A percentile compares a stretch with the other conserved stretches of the same genome.
Conservation (phyloP, 2,797 vertebrate species). For the Enteromius thamalakanensis region DNA sequence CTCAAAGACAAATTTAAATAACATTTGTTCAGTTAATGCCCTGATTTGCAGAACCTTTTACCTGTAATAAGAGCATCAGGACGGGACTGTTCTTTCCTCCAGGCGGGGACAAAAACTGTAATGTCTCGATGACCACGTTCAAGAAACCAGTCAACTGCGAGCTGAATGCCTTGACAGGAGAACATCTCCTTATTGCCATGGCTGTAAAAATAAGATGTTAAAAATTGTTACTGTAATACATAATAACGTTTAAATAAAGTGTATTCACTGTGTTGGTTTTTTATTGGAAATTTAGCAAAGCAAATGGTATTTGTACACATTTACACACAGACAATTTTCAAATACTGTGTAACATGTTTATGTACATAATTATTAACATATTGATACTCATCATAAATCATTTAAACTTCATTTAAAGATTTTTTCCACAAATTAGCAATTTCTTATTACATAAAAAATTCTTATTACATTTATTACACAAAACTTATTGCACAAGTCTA, state of each 20-base stretch:
- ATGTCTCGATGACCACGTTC: constrained; percentile 87
- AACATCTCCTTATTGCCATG: constrained; percentile 93
- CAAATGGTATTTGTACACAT: not conserved
- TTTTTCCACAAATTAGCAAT: not conserved
- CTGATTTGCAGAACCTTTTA: constrained; percentile 55
- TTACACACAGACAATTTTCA: not conserved
- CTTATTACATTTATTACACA: not conserved
- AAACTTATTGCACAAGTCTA: not conserved
- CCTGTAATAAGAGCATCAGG: constrained; percentile 87
- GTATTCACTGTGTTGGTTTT: not conserved
- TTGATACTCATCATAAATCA: not conserved
- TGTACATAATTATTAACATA: not conserved
- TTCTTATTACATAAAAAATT: not conserved
- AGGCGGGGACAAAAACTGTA: constrained; percentile 92
- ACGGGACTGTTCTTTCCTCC: constrained; percentile 88
- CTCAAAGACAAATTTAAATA: constrained; percentile 3
- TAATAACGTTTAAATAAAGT: not conserved
- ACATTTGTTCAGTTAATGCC: not conserved
- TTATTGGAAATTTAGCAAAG: not conserved
- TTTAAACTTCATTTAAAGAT: not conserved
- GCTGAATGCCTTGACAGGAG: constrained; percentile 90
- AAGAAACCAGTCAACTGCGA: constrained; percentile 92
- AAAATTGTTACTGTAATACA: not conserved
- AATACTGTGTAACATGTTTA: not conserved
- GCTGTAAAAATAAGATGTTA: constrained; percentile 67